Evolutionary conservation across 2,888 invertebrate species (phyloP).

Genomic region (Lordiphosa fenestrarum): DNA sequence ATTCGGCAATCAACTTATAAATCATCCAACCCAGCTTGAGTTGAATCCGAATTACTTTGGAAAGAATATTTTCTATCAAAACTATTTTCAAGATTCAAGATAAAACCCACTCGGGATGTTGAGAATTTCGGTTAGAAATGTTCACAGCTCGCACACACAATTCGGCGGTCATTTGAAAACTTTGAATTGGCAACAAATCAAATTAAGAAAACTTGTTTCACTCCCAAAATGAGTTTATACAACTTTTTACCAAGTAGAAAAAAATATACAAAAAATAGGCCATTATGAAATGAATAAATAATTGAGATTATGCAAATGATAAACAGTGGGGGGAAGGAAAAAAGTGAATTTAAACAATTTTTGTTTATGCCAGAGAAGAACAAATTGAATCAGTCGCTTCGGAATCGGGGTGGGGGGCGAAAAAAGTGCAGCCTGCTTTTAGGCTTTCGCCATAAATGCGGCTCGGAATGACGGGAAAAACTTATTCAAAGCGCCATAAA

Average conservation of each 20-base stretch:
- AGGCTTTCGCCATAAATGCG: constrained; percentile 22
- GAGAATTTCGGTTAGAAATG: no score
- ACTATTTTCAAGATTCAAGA: no score
- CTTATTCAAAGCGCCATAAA: constrained; percentile 64
- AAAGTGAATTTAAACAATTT: neutral
- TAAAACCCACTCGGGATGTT: no score
- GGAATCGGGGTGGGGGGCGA: neutral
- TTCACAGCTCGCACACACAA: no score
- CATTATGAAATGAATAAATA: constrained; percentile 7
- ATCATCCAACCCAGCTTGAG: no score
- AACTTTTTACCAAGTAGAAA: neutral
- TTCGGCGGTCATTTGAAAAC: no score
- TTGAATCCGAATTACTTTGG: no score
- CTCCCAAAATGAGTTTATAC: no score
- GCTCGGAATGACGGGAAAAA: constrained; percentile 46
- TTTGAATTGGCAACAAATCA: neutral
- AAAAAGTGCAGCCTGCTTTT: constrained; percentile 46
- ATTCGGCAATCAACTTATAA: no score
- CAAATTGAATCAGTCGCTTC: constrained; percentile 4
- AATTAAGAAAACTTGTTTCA: no score
- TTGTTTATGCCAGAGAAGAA: neutral
- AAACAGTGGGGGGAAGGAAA: neutral
- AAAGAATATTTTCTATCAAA: no score
- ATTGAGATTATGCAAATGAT: constrained; percentile 5
- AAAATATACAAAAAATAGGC: neutral